Evolutionary conservation across 1,140 invertebrate genomes (phyloP), one percentile per base, ranked within the genome.

Genomic region (Hirudo medicinalis): DNA sequence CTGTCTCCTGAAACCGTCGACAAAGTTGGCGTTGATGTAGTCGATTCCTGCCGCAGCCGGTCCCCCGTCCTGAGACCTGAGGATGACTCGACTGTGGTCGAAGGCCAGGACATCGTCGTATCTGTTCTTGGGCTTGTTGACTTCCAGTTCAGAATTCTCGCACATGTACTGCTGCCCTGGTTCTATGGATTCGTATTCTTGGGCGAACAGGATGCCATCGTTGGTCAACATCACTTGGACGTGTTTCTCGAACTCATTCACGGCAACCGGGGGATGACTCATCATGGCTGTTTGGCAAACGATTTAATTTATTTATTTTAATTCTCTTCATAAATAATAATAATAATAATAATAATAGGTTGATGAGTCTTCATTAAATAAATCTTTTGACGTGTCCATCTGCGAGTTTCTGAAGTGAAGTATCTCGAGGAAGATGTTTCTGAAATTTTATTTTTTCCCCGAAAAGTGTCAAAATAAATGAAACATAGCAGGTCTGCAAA

Each of bases 101-200:
- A 97, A 99, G 0, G 96, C 95, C 73, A 98, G 84, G 80, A 99
- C 98, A 84, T 99, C 99, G 40, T 94, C 99, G 82, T 98, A 99
- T 11, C 96, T 87, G 85, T 99, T 99, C 84, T 99, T 99, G 0
- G 92, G 91, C 78, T 97, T 97, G 80, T 99, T 99, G 0, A 95
- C 88, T 80, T 98, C 94, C 86, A 49, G 36, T 25, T 25, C 49
- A 0, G 69, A 70, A 17, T 36, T 53, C 43, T 70, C 49, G 32
- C 69, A 70, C n/a, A 49, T 49, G 69, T 49, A 70, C 69, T 70
- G 69, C 43, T 70, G 69, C 15, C 69, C 69, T 11, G 69, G 69
- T 54, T 70, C 69, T n/a, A 70, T 70, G 43, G 69, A 70, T n/a
- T 70, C 69, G 43, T 49, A 70, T n/a, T 70, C 69, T 36, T 70